Evolutionary conservation across 2,113 vertebrate genomes (phyloP).

Genomic region (Manacus vitellinus): DNA sequence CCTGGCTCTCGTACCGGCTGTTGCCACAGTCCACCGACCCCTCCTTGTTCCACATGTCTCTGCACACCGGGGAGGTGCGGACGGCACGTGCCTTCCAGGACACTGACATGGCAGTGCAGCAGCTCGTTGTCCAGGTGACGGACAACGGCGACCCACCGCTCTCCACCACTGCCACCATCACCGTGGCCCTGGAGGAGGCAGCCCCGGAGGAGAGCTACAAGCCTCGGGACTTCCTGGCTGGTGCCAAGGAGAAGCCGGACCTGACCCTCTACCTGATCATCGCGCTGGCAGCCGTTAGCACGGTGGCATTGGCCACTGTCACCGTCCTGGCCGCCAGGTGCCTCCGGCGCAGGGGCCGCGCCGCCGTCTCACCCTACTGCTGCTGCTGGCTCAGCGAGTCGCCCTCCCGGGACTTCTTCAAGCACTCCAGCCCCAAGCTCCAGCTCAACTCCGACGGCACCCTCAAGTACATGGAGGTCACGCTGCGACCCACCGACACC

Average conservation of each 20-base stretch:
- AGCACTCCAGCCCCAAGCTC: constrained; percentile 84
- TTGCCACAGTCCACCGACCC: constrained; percentile 80
- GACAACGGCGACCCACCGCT: constrained; percentile 86
- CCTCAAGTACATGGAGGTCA: constrained; percentile 91
- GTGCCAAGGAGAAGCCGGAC: constrained; percentile 69
- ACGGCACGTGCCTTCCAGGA: constrained; percentile 79
- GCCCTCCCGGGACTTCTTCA: constrained; percentile 75
- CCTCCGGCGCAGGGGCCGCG: constrained; percentile 59
- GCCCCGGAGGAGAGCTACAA: constrained; percentile 67
- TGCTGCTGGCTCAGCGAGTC: constrained; percentile 77
- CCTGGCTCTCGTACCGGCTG: constrained; percentile 84
- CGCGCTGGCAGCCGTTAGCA: constrained; percentile 75
- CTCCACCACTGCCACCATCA: constrained; percentile 83
- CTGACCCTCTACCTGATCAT: constrained; percentile 86
- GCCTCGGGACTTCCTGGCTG: constrained; percentile 69
- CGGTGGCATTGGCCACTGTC: constrained; percentile 72
- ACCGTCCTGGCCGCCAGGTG: constrained; percentile 75
- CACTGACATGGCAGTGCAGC: constrained; percentile 78
- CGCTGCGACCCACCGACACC: constrained; percentile 82
- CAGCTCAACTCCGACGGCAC: constrained; percentile 88
- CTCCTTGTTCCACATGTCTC: constrained; percentile 81
- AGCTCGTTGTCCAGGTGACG: constrained; percentile 79
- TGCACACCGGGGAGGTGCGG: constrained; percentile 85
- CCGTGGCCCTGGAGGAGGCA: constrained; percentile 83
- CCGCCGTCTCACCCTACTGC: not conserved